Conservation (phyloP, 2,888 invertebrate species). For the Ochlodes sylvanus region DNA sequence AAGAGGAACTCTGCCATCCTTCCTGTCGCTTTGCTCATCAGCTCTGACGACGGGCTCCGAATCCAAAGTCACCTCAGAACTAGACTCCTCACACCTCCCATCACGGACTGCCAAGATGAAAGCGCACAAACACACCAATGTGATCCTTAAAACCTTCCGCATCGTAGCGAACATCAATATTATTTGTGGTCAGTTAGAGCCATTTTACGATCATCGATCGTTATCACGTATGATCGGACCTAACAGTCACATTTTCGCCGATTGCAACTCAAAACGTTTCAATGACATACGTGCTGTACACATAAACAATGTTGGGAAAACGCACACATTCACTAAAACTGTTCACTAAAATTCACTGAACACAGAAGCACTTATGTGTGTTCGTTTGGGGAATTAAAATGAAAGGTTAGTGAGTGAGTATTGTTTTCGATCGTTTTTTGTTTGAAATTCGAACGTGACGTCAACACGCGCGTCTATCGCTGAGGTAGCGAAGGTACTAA, state of each 20-base stretch:
- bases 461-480: constrained; percentile 60
- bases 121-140: constrained; percentile 71
- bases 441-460: constrained; percentile 45
- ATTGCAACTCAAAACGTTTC: constrained; percentile 57
- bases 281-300: constrained; percentile 55
- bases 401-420: constrained; percentile 44
- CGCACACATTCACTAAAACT: constrained; percentile 39
- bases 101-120: constrained; percentile 62
- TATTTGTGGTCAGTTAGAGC: constrained; percentile 59
- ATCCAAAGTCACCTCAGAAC: constrained; percentile 49
- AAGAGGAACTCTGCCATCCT: constrained; percentile 62
- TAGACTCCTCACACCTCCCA: constrained; percentile 61
- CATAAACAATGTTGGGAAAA: constrained; percentile 46
- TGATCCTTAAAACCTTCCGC: constrained; percentile 74
- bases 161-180: constrained; percentile 66
- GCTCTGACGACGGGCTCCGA: constrained; percentile 52
- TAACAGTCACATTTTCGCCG: constrained; percentile 80
- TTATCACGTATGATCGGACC: constrained; percentile 52
- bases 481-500: constrained; percentile 70
- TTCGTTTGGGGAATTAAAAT: constrained; percentile 8
- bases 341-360: constrained; percentile 38
- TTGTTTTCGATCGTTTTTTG: constrained; percentile 54
- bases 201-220: constrained; percentile 63
- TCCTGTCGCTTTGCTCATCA: constrained; percentile 59
- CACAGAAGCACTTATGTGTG: constrained; percentile 42